Base-by-base conservation (phyloP, 2,113 vertebrate genomes). In the Gopherus flavomarginatus region DNA sequence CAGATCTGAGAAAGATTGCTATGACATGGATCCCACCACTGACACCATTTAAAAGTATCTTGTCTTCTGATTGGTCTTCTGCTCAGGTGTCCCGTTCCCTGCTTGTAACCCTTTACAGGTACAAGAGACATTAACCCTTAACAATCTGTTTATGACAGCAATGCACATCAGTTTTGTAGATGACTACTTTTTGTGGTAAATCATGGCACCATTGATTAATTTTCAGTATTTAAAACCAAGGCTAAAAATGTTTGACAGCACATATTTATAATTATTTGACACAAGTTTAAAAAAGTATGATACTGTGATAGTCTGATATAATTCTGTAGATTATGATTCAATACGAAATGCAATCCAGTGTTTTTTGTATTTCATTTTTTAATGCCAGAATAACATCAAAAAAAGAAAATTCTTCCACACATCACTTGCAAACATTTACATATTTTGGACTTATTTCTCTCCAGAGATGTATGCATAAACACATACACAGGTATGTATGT, bases 281-380 rank as follows among this genome's bases (percentile, higher is more conserved):
- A 47, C 42, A 77, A 77, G 88, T 96, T 96, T 97, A 93, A 91
- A 77, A 47, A 96, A 96, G 93, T 22, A 88, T 42, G 79, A 29
- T 11, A 84, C 87, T 79, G 86, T 0, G 0, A 92, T 92, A 35
- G 1, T 92, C 92, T 96, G 86, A 93, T 90, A 42, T 50, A 44
- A 87, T 69, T 96, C 95, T 81, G 17, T 79, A 52, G 57, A 96
- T 91, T 91, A 87, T 4, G 89, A 94, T 91, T 97, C 95, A 94
- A 94, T 81, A 93, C 79, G 88, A 97, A 96, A 87, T 87, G 96
- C 93, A 94, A 83, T 59, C 88, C 84, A 87, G 79, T 85, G 86
- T 94, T 93, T 95, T 93, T 93, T 81, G 93, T 95, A 96, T 92
- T 88, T 88, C 91, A 96, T 91, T 93, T 97, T 72, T 97, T 96